Evolutionary conservation across 2,113 vertebrate genomes (phyloP).

Genomic region (Oenanthe oenanthe): DNA sequence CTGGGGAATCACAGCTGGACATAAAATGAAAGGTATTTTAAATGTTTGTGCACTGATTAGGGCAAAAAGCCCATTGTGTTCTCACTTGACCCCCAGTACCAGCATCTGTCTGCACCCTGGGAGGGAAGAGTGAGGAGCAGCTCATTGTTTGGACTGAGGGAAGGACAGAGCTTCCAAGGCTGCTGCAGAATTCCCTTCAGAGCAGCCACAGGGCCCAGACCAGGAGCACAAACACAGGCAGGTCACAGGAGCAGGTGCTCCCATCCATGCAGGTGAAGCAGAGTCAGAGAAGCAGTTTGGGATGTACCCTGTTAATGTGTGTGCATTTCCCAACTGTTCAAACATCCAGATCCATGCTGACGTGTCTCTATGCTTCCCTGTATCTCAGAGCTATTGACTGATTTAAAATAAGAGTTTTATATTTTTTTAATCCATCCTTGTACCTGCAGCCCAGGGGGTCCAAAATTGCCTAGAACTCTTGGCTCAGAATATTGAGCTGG

Average conservation of each 20-base stretch:
- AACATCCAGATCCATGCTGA: not conserved
- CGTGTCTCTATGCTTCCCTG: not conserved
- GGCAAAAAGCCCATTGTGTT: not conserved
- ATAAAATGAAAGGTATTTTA: not conserved
- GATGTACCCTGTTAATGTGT: not conserved
- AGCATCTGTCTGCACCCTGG: not conserved
- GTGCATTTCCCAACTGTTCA: not conserved
- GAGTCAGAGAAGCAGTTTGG: not conserved
- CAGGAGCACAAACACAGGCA: accelerated
- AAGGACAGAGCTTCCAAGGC: not conserved
- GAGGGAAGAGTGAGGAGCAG: not conserved
- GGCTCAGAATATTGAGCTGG: not conserved
- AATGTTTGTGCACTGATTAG: not conserved
- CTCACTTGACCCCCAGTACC: not conserved
- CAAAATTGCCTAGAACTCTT: not conserved
- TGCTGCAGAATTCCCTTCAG: not conserved
- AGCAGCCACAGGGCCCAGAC: accelerated
- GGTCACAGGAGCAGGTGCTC: accelerated
- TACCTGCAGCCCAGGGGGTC: not conserved
- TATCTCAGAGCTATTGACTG: not conserved
- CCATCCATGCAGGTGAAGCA: not conserved
- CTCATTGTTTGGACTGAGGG: not conserved
- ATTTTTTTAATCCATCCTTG: not conserved
- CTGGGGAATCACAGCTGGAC: not conserved
- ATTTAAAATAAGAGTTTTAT: not conserved